phyloP scores from a whole-genome alignment of 2,888 invertebrate species.

The Rhingia campestris region DNA sequence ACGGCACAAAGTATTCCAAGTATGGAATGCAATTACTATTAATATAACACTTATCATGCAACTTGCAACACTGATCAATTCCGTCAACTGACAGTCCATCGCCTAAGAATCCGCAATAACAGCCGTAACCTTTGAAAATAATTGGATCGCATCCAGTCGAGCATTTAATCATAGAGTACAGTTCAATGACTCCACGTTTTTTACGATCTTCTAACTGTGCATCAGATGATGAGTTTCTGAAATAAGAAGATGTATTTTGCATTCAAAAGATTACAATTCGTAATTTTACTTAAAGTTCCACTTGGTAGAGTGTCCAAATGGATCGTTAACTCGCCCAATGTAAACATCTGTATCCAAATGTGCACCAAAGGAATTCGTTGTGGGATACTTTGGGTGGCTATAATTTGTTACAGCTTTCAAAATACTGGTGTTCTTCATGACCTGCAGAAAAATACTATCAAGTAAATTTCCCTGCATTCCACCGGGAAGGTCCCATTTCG shows the following conservation, averaged over 20 bases:
- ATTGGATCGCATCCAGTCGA: constrained; percentile 93
- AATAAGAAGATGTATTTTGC: constrained; percentile 12
- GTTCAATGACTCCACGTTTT: constrained; percentile 89
- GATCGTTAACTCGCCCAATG: constrained; percentile 81
- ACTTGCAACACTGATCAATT: constrained; percentile 91
- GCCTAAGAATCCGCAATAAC: constrained; percentile 94
- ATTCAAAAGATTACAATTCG: too few relatives aligned
- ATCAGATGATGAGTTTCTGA: constrained; percentile 53
- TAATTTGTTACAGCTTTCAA: constrained; percentile 50
- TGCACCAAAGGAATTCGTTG: constrained; percentile 56
- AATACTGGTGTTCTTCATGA: constrained; percentile 17
- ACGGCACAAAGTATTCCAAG: constrained; percentile 93
- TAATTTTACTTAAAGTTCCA: constrained; percentile 78
- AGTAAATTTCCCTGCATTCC: constrained; percentile 31
- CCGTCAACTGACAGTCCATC: constrained; percentile 91
- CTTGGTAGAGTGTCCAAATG: constrained; percentile 82
- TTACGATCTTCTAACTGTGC: constrained; percentile 83
- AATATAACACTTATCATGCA: constrained; percentile 94
- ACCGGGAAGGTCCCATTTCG: constrained; percentile 69
- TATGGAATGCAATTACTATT: constrained; percentile 90
- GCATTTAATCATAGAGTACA: constrained; percentile 94
- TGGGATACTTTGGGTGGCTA: constrained; percentile 70
- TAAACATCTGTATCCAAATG: constrained; percentile 78
- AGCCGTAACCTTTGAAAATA: constrained; percentile 93
- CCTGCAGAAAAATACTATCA: constrained; percentile 13